Conservation (phyloP, 2,113 vertebrate genomes). For the Mesocricetus auratus region DNA sequence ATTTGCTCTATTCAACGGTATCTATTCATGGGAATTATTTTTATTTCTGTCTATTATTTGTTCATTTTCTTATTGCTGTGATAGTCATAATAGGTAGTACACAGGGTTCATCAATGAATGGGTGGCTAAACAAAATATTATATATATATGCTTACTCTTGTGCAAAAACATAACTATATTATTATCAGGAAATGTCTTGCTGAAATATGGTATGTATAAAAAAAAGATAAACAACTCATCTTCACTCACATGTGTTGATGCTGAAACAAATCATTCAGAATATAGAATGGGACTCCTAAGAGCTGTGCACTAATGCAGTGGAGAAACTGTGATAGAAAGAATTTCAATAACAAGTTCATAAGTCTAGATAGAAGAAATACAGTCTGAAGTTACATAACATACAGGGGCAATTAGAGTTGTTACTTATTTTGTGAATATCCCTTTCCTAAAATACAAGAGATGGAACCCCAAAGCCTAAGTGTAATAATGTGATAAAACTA, state of each 20-base stretch:
- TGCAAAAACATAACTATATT: neutral
- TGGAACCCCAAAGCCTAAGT: neutral
- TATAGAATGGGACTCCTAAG: neutral
- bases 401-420: accelerated
- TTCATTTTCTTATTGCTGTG: neutral
- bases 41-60: neutral
- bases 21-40: neutral
- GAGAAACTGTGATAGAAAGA: neutral
- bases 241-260: neutral
- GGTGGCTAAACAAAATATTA: neutral
- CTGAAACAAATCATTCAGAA: neutral
- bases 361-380: neutral
- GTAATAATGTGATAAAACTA: no score
- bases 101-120: neutral
- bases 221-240: neutral
- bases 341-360: no score
- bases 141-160: neutral
- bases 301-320: neutral
- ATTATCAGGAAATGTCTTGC: neutral
- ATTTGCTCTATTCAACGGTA: neutral
- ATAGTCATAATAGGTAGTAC: neutral
- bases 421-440: neutral
- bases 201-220: neutral
- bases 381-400: neutral
- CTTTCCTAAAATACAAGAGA: neutral